Base-by-base conservation (phyloP, 1,140 invertebrate species). In the Scaptodrosophila lebanonensis region DNA sequence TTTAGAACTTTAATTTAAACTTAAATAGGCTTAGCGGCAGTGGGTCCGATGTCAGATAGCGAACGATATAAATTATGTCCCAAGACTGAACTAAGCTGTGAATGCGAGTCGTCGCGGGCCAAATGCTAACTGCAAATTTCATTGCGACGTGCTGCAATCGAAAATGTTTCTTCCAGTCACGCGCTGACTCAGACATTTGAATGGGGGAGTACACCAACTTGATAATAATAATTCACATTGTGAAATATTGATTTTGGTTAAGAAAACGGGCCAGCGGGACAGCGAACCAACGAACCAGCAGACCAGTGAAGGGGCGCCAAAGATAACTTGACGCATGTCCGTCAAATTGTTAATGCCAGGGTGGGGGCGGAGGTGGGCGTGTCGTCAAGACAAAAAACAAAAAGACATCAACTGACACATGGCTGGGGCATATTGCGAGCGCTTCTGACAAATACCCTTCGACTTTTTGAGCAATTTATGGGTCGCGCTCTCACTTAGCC, bases 401-500 rank as follows among this genome's bases (percentile, higher is more conserved):
- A 18, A 49, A 33, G 16, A 49, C 29, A 35, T 6, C 2, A 20
- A 15, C 17, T 36, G 32, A 16, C 45, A 70, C 70, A 44, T 13
- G 27, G 42, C 35, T 40, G 16, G 18, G 36, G 38, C 38, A 52
- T 40, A 52, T 52, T 22, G 35, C 27, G 45, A 54, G 12, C 39
- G 39, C 51, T 42, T 48, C 66, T 82, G 69, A 79, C 75, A 79
- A 79, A 79, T 79, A 79, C 75, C 75, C 69, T 79, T 82, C 75
- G 75, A 70, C 75, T 59, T 69, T 79, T 51, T 82, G 61, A 82
- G 61, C 45, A 75, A 79, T 79, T 79, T 79, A 79, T 79, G 75
- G 61, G 49, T 64, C 53, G 73, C 69, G 66, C 65, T 82, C n/a
- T n/a, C n/a, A n/a, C n/a, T n/a, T n/a, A n/a, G n/a, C n/a, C n/a